Evolutionary conservation across 2,113 vertebrate species (phyloP), one percentile per base, ranked within the genome.

Genomic region (Pogona vitticeps): DNA sequence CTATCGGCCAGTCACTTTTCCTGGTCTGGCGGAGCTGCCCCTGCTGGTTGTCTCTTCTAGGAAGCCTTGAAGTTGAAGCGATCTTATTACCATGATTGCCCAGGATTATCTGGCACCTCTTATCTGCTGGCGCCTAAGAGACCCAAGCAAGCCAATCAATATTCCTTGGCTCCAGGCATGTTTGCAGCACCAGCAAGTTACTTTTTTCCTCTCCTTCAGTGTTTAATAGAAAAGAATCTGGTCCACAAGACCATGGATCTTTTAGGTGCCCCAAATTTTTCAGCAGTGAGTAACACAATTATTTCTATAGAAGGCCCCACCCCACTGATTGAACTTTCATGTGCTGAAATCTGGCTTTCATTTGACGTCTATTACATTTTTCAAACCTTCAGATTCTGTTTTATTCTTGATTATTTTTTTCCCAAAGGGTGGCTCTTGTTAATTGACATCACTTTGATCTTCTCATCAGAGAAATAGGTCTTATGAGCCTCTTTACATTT

Each of bases 331-430:
- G 20, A 40, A 36, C 65, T 70, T 18, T 46, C 65, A 52, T 1
- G 36, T 72, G 12, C 1, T 52, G 65, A 9, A 82, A 82, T 58
- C 33, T 28, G 40, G 10, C 78, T 80, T 82, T n/a, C 31, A 14
- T n/a, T 83, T 61, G 61, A 63, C 33, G 31, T 59, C 42, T 42
- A 17, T 42, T 31, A 23, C 36, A 14, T 17, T 73, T 17, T 36
- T 59, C 33, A 18, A 72, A 58, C 23, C 15, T 26, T 58, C 68
- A 83, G 21, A n/a, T 65, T 20, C 28, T 83, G 10, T 0, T 84
- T 12, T 70, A 89, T 56, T 82, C 0, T n/a, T 91, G 75, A 28
- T 31, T 82, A 63, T 59, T 73, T 82, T 70, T 70, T 42, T 85
- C 87, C 28, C 28, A 33, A 20, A 77, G 63, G 18, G 28, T 80